These are phyloP conservation scores for Drosophila ohnishii DNA, from an alignment of 1,140 invertebrate genomes.

Conservation along the genomic window DNA sequence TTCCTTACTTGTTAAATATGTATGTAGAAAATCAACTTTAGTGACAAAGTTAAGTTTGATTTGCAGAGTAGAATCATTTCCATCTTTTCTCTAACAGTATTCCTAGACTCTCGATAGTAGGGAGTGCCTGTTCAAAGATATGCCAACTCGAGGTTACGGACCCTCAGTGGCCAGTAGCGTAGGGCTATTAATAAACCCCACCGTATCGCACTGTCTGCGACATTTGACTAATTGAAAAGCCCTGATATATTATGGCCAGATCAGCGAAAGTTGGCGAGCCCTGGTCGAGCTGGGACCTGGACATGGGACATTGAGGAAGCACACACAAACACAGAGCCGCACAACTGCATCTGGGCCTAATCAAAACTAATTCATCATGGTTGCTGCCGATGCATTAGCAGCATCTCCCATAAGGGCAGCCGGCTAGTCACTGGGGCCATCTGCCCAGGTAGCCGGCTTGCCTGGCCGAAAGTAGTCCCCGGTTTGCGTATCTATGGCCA, in stretches of 20 bases:
- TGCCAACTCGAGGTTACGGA: slow-evolving; percentile 10
- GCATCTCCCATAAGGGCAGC: slow-evolving; percentile 36
- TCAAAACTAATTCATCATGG: slow-evolving; percentile 81
- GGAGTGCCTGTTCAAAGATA: slow-evolving; percentile 18
- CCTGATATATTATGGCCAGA: slow-evolving; percentile 63
- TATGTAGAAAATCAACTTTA: too few species aligned
- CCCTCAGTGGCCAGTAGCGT: slow-evolving; percentile 37
- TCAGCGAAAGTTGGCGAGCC: slow-evolving; percentile 70
- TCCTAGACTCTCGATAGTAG: slow-evolving; percentile 8
- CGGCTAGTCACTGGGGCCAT: slow-evolving; percentile 8
- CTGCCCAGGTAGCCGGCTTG: slow-evolving; percentile 17
- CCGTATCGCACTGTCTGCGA: slow-evolving; percentile 67
- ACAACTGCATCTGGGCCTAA: slow-evolving; percentile 50
- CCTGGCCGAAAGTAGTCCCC: slow-evolving; percentile 38
- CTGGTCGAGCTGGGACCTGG: background rate
- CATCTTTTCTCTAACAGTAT: background rate
- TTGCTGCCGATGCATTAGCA: slow-evolving; percentile 76
- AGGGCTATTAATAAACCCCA: slow-evolving; percentile 67
- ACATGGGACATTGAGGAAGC: slow-evolving; percentile 56
- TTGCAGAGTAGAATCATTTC: background rate
- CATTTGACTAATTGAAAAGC: slow-evolving; percentile 80
- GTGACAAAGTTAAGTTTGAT: background rate
- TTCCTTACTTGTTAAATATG: too few species aligned
- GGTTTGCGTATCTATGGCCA: slow-evolving; percentile 62
- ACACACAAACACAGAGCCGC: background rate